Evolutionary conservation across 2,888 invertebrate species (phyloP).

Genomic region (Lasioglossum calceatum): DNA sequence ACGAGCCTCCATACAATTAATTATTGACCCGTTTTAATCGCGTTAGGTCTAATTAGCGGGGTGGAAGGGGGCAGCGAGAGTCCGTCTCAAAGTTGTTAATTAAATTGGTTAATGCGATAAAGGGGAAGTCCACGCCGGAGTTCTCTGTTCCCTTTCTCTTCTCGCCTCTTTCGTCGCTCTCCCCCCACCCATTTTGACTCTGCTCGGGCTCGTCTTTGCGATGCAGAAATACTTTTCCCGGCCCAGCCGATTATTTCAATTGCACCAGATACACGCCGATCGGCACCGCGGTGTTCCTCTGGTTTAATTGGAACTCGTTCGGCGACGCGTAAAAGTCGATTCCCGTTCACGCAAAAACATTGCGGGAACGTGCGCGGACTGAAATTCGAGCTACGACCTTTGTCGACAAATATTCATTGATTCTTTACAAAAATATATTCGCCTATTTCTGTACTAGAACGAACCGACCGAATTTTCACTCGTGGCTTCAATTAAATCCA

Average conservation of each 20-base stretch:
- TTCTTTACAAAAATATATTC: background rate
- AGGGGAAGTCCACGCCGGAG: constrained; percentile 72
- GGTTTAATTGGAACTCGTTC: constrained; percentile 11
- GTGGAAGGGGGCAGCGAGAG: constrained; percentile 50
- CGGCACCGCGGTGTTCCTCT: background rate
- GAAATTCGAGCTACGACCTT: background rate
- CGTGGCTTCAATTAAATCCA: too few species aligned
- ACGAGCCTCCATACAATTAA: constrained; percentile 73
- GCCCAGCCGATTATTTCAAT: constrained; percentile 63
- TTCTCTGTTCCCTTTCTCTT: constrained; percentile 61
- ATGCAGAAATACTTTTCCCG: constrained; percentile 48
- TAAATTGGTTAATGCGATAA: constrained; percentile 80
- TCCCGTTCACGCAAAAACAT: background rate
- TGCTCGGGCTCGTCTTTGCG: constrained; percentile 26
- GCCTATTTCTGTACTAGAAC: background rate
- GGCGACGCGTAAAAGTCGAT: constrained; percentile 1
- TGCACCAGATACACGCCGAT: constrained; percentile 45
- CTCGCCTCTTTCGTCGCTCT: constrained; percentile 40
- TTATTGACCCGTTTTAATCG: constrained; percentile 79
- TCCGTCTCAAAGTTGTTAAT: constrained; percentile 78
- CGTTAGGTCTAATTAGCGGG: constrained; percentile 78
- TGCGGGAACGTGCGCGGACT: background rate
- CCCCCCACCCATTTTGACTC: background rate
- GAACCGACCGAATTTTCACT: too few species aligned
- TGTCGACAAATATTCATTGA: background rate